Evolutionary conservation across 2,888 invertebrate genomes (phyloP).

Genomic region (Luperina nickerlii): DNA sequence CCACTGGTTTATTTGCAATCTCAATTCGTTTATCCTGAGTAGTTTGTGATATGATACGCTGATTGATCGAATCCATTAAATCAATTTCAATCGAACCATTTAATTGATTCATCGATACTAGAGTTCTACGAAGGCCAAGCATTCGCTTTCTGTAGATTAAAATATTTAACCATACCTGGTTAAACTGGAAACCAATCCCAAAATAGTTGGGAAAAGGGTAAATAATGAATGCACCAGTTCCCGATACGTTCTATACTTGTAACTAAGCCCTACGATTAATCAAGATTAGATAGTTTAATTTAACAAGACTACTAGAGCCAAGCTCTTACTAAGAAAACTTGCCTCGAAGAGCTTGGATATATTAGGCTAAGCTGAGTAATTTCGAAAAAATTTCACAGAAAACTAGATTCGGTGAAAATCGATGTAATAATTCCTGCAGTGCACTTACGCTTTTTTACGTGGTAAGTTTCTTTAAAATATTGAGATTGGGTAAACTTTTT

Average conservation of each 20-base stretch:
- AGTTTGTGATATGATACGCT: conserved; percentile 3
- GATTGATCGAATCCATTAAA: conserved; percentile 17
- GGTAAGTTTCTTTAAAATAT: conserved; percentile 2
- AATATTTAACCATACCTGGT: conserved; percentile 18
- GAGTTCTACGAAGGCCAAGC: conserved; percentile 28
- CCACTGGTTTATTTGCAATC: conserved; percentile 7
- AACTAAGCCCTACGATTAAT: conserved; percentile 19
- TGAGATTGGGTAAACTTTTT: not conserved
- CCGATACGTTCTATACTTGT: conserved; percentile 10
- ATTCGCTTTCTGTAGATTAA: conserved; percentile 21
- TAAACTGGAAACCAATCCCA: conserved; percentile 37
- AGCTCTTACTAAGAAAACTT: conserved; percentile 27
- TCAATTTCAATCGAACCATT: conserved; percentile 13
- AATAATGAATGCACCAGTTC: conserved; percentile 36
- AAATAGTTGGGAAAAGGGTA: conserved; percentile 32
- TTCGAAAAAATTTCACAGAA: conserved; percentile 13
- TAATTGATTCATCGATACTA: conserved; percentile 33
- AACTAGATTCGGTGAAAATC: not conserved
- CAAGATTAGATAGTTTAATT: conserved; percentile 33
- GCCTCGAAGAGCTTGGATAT: not conserved
- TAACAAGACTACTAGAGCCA: conserved; percentile 17
- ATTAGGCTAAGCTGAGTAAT: not conserved
- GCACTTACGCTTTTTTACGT: not conserved
- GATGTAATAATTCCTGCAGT: not conserved
- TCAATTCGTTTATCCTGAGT: conserved; percentile 18